Percentiles rank a stretch among this genome's conserved stretches.
Conservation (phyloP, 1,140 invertebrate genomes). For the Tribolium madens region DNA sequence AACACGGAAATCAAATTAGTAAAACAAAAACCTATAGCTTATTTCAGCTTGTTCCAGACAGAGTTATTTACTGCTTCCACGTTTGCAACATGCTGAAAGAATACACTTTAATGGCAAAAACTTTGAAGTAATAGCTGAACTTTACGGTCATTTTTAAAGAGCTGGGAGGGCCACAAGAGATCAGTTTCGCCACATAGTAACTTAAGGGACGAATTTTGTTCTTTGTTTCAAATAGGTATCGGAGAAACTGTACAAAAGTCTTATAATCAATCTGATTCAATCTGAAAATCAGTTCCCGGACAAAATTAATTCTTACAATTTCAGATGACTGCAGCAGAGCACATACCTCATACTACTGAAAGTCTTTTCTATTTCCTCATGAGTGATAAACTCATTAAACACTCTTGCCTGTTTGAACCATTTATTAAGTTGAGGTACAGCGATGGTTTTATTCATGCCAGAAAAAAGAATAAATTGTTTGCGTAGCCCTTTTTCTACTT, state of each 20-base stretch:
- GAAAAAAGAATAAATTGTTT: conserved; percentile 2
- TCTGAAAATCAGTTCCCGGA: neutral
- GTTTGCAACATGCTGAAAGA: neutral
- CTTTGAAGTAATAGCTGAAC: neutral
- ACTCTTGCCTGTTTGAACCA: conserved; percentile 1
- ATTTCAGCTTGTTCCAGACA: neutral
- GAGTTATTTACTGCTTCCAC: neutral
- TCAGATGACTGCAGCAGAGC: neutral
- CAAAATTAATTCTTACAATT: neutral
- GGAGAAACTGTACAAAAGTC: neutral
- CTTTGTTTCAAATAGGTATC: neutral
- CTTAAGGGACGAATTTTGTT: neutral
- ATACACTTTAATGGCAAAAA: neutral
- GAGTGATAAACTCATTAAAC: neutral
- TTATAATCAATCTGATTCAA: neutral
- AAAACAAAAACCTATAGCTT: too few relatives aligned
- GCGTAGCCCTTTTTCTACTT: neutral
- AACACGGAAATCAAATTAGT: neutral
- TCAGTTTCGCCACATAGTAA: neutral
- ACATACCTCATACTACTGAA: neutral
- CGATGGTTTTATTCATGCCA: neutral
- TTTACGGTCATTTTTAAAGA: neutral
- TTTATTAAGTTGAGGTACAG: neutral
- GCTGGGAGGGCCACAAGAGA: neutral
- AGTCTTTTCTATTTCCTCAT: neutral